Percentiles rank a stretch among this genome's conserved stretches.
Evolutionary conservation across 2,113 vertebrate species (phyloP).

Genomic region (Rhea pennata): DNA sequence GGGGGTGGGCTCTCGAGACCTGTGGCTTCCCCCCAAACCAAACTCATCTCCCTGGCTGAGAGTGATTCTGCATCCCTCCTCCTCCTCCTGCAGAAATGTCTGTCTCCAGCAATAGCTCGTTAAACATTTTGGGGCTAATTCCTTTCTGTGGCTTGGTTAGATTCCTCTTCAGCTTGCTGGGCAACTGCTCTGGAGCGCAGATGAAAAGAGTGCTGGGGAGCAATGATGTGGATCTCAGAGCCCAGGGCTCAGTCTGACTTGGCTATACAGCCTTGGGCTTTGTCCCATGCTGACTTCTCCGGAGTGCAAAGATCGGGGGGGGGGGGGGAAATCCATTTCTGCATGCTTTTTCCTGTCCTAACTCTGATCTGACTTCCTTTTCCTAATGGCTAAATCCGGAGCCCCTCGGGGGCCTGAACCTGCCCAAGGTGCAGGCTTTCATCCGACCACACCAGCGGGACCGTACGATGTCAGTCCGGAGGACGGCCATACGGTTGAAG

Average conservation of each 20-base stretch:
- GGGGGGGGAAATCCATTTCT: too few relatives aligned
- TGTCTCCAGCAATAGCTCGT: not conserved
- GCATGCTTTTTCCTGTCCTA: not conserved
- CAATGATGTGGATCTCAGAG: not conserved
- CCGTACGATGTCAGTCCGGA: rapidly evolving
- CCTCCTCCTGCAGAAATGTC: not conserved
- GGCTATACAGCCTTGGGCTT: not conserved
- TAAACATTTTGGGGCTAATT: rapidly evolving
- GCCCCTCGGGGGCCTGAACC: not conserved
- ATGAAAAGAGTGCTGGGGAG: not conserved
- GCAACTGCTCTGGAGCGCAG: not conserved
- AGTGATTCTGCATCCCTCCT: not conserved
- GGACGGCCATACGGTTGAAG: not conserved
- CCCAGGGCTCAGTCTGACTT: too few relatives aligned
- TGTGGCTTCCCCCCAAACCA: not conserved
- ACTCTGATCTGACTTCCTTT: not conserved
- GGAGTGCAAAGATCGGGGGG: rapidly evolving
- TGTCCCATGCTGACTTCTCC: not conserved
- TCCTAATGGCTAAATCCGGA: not conserved
- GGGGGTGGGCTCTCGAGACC: not conserved
- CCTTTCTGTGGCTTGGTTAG: not conserved
- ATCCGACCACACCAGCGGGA: not conserved
- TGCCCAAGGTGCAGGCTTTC: not conserved
- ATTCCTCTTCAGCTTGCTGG: not conserved
- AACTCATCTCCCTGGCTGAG: rapidly evolving